A percentile compares a stretch with the other conserved stretches of the same genome.
phyloP scores from a whole-genome alignment of 2,888 invertebrate species.

The Hedya salicella region DNA sequence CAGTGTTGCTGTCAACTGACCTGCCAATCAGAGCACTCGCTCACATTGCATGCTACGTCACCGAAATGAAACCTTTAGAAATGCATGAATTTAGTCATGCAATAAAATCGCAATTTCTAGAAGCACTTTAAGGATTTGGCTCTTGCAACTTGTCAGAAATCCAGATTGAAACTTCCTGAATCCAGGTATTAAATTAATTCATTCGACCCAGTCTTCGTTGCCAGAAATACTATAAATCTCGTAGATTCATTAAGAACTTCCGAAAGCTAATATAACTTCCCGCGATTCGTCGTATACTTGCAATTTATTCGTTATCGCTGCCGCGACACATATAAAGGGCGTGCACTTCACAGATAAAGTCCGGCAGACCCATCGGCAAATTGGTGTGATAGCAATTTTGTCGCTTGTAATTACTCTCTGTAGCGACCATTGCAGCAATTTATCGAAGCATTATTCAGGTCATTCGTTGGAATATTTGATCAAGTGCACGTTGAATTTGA shows the following conservation, averaged over 20 bases:
- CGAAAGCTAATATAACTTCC: background rate
- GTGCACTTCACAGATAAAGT: constrained; percentile 36
- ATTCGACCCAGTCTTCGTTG: constrained; percentile 10
- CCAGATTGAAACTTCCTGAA: constrained; percentile 23
- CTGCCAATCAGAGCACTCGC: constrained; percentile 3
- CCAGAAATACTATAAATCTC: constrained; percentile 3
- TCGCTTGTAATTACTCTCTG: constrained; percentile 18
- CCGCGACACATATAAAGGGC: constrained; percentile 40
- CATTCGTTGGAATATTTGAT: constrained; percentile 16
- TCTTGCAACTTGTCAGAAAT: constrained; percentile 4
- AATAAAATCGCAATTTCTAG: background rate
- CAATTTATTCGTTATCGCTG: constrained; percentile 35
- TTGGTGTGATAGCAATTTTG: constrained; percentile 24
- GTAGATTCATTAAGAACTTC: constrained; percentile 22
- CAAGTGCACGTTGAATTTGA: background rate
- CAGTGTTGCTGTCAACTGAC: constrained; percentile 1
- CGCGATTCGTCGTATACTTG: constrained; percentile 22
- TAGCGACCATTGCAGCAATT: background rate
- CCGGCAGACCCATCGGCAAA: constrained; percentile 31
- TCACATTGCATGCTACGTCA: background rate
- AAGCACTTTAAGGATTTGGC: background rate
- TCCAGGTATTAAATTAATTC: constrained; percentile 31
- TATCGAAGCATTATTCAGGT: constrained; percentile 16
- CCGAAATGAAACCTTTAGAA: background rate
- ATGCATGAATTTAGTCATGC: background rate